phyloP scores from a whole-genome alignment of 37 sponge, comb jelly and placozoan genomes.

The Theonella swinhoei region DNA sequence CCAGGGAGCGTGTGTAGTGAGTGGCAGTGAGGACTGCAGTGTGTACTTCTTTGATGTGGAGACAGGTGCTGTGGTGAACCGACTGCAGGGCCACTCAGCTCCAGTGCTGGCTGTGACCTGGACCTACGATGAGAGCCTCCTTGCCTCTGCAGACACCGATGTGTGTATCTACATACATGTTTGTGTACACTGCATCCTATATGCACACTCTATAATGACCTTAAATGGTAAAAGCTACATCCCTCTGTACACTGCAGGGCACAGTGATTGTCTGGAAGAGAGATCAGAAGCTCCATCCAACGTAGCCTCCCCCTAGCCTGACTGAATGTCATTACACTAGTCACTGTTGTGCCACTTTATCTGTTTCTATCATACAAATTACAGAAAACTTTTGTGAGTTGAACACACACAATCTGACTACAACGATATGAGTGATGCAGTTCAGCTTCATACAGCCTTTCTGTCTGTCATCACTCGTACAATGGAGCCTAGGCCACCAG shows the following conservation, averaged over 20 bases:
- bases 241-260: constrained; percentile 52
- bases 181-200: constrained; percentile 9
- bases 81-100: constrained; percentile 82
- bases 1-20: constrained; percentile 81
- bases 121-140: constrained; percentile 93
- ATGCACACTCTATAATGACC: not conserved
- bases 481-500: constrained; percentile 89
- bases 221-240: too few species aligned
- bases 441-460: constrained; percentile 77
- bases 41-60: constrained; percentile 91
- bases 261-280: constrained; percentile 85
- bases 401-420: too few species aligned
- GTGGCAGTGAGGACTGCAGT: constrained; percentile 82
- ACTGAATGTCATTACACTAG: too few species aligned
- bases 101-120: constrained; percentile 84
- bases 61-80: constrained; percentile 71
- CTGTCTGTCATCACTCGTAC: constrained; percentile 94
- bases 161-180: constrained; percentile 11
- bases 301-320: too few species aligned
- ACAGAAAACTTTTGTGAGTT: too few species aligned
- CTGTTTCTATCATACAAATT: too few species aligned
- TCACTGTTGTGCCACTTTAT: too few species aligned
- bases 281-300: constrained; percentile 2
- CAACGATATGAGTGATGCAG: too few species aligned
- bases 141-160: constrained; percentile 85